Conservation (phyloP, 1,140 invertebrate species). For the Neelides sp. region DNA sequence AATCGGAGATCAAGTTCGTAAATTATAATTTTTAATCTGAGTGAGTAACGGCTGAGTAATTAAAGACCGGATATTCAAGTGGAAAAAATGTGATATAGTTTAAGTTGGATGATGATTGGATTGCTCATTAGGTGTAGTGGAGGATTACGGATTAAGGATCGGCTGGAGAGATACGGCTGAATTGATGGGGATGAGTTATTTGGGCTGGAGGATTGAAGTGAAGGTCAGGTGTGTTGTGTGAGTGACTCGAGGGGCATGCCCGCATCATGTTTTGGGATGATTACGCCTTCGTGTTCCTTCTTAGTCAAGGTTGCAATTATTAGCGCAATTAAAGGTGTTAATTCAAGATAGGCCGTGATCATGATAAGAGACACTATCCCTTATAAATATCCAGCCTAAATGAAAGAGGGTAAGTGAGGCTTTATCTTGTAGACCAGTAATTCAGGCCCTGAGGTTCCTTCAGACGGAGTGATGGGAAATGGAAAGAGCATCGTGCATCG, state of each 20-base stretch:
- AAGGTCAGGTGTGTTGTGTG: conserved; percentile 20
- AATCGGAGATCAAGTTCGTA: too few relatives aligned
- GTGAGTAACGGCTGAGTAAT: too few relatives aligned
- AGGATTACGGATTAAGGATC: too few relatives aligned
- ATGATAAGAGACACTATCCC: conserved; percentile 26
- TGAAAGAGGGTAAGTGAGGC: too few relatives aligned
- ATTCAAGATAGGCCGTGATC: conserved; percentile 27
- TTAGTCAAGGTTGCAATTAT: conserved; percentile 31
- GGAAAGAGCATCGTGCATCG: conserved; percentile 17
- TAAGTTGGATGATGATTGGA: too few relatives aligned
- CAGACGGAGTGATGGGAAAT: conserved; percentile 8
- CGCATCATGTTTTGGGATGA: conserved; percentile 23
- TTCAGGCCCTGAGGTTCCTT: conserved; percentile 16
- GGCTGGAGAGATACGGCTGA: too few relatives aligned
- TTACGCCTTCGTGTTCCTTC: conserved; percentile 29
- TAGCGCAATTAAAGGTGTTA: conserved; percentile 32
- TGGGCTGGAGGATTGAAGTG: too few relatives aligned
- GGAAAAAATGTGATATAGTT: too few relatives aligned
- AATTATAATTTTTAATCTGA: too few relatives aligned
- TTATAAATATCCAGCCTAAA: neutral
- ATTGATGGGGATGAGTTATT: too few relatives aligned
- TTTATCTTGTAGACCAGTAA: neutral
- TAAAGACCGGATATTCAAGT: too few relatives aligned
- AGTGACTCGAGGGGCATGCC: conserved; percentile 25
- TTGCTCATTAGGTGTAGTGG: too few relatives aligned